phyloP scores from a whole-genome alignment of 2,888 invertebrate species.

The Cheilosia variabilis region DNA sequence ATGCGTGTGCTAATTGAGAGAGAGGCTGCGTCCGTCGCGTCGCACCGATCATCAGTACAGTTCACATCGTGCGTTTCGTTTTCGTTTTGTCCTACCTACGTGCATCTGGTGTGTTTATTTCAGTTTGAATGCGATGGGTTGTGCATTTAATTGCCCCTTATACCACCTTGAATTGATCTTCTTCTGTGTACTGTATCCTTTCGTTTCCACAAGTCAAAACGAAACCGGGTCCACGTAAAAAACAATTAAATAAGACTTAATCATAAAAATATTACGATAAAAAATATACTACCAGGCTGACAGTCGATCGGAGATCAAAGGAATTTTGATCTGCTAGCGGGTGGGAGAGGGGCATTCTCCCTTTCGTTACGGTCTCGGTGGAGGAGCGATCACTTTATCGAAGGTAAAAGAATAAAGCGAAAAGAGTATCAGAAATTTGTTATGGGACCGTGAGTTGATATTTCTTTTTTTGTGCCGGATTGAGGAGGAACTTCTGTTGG shows the following conservation, averaged over 20 bases:
- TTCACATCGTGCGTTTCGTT: constrained; percentile 41
- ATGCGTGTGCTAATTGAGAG: constrained; percentile 75
- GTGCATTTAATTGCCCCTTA: constrained; percentile 71
- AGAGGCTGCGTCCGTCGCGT: constrained; percentile 43
- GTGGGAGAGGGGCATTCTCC: constrained; percentile 39
- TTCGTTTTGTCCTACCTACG: constrained; percentile 12
- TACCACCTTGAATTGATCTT: constrained; percentile 68
- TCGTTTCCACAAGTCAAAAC: constrained; percentile 49
- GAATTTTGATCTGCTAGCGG: constrained; percentile 55
- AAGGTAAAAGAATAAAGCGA: constrained; percentile 21
- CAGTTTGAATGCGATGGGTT: constrained; percentile 59
- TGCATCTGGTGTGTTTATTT: constrained; percentile 43
- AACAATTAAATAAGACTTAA: constrained; percentile 74
- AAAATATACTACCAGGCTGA: constrained; percentile 51
- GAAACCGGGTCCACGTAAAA: constrained; percentile 68
- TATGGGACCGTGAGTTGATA: constrained; percentile 73
- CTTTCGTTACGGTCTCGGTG: constrained; percentile 64
- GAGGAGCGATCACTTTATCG: constrained; percentile 44
- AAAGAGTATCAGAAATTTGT: constrained; percentile 67
- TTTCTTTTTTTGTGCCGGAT: constrained; percentile 35
- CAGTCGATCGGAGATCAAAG: constrained; percentile 75
- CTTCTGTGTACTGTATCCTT: constrained; percentile 41
- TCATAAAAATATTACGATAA: constrained; percentile 67
- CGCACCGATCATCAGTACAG: neutral
- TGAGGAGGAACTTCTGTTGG: constrained; percentile 56